Evolutionary conservation across 2,797 vertebrate genomes (phyloP).

Genomic region (Parauchenoglanis punctatus): DNA sequence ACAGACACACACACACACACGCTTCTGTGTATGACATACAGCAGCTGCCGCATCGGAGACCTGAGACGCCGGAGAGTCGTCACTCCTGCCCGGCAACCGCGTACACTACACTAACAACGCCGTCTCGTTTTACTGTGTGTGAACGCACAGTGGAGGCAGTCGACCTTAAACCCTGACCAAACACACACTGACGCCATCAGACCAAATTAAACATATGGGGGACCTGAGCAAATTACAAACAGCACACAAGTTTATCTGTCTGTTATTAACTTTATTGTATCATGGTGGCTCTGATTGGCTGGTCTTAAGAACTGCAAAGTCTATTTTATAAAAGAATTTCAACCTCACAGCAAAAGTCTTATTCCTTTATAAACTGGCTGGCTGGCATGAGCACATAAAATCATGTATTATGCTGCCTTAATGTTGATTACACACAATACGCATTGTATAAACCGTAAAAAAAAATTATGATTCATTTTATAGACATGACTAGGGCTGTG

Average conservation of each 20-base stretch:
- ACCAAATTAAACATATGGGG: not conserved
- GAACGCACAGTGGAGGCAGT: not conserved
- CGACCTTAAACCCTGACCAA: slow-evolving; percentile 25
- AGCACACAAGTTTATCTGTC: not conserved
- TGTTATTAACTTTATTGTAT: not conserved
- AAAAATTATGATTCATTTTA: not conserved
- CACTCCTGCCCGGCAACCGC: slow-evolving; percentile 28
- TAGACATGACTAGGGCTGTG: not conserved
- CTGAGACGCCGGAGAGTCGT: slow-evolving; percentile 27
- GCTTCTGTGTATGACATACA: not conserved
- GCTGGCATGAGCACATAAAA: not conserved
- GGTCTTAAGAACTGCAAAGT: not conserved
- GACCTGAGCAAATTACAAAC: not conserved
- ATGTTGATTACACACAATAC: not conserved
- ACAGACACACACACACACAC: slow-evolving; percentile 7
- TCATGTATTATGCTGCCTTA: too few relatives aligned
- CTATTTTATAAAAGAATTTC: not conserved
- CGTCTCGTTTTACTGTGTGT: slow-evolving; percentile 35
- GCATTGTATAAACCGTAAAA: not conserved
- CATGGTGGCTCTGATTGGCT: not conserved
- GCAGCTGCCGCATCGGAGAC: slow-evolving; percentile 1
- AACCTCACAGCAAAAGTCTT: not conserved
- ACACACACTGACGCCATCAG: slow-evolving; percentile 42
- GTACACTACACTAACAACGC: slow-evolving; percentile 10
- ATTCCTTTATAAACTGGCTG: not conserved